Evolutionary conservation across 2,797 vertebrate species (phyloP), one percentile per base, ranked within the genome.

Genomic region (Pangasius larnaudii): DNA sequence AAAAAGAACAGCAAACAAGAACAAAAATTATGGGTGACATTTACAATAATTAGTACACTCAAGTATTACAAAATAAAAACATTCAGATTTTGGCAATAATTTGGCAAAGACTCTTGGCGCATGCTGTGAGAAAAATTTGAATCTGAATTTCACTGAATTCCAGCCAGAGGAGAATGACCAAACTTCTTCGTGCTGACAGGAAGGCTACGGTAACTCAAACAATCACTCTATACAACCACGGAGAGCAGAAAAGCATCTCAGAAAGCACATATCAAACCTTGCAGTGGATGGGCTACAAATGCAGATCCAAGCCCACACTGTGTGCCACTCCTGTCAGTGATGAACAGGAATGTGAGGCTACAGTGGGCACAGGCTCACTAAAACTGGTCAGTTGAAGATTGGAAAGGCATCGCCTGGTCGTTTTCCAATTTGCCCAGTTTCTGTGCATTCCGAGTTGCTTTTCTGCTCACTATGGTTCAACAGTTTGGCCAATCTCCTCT

Each of bases 1-100:
- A 92, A 93, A 65, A 86, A 0, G 65, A 72, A 86, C 3, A 53
- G 56, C 14, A 84, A 84, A 58, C 18, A 61, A 51, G n/a, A 7
- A 1, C 39, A 3, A 59, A n/a, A 51, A 46, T 49, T 10, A 74
- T 39, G 51, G 49, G 61, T 65, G 16, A 24, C 59, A 36, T 78
- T 77, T 78, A 33, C 42, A 63, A 63, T 65, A 39, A 59, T 75
- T 46, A 16, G 33, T 59, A 30, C 4, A 51, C 4, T 72, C 51
- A 30, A 1, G 3, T 11, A 72, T 79, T 67, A 53, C n/a, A 78
- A 78, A 56, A 78, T 56, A 79, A 24, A 53, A 18, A 33, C 30
- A 11, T 77, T 53, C 3, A 5, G 0, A 7, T 72, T 33, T 39
- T 39, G 16, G 69, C 6, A 78, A 78, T 78, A 59, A 24, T 13